These are phyloP conservation scores for Athetis lepigone DNA, from an alignment of 2,888 invertebrate genomes.

Conservation along the genomic window DNA sequence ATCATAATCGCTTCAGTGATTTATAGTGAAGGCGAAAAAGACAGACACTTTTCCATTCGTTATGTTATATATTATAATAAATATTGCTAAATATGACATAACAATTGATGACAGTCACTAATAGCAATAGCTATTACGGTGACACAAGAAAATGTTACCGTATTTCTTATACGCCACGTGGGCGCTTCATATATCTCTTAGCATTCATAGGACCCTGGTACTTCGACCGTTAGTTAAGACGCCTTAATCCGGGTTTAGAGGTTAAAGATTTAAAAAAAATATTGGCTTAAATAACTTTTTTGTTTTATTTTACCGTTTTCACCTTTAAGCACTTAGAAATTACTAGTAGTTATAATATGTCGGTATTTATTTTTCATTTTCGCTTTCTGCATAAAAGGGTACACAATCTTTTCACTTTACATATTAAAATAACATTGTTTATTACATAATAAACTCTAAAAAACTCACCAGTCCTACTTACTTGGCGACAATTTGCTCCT, in stretches of 20 bases:
- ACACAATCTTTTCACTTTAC: too few species aligned
- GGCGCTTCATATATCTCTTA: constrained; percentile 31
- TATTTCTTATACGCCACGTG: constrained; percentile 40
- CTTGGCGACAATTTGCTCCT: constrained; percentile 2
- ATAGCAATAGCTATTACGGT: constrained; percentile 46
- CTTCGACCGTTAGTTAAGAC: constrained; percentile 39
- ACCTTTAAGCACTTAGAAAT: too few species aligned
- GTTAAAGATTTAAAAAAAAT: constrained; percentile 4
- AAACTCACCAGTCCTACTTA: neutral
- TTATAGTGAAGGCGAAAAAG: too few species aligned
- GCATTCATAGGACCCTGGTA: constrained; percentile 50
- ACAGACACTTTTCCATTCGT: too few species aligned
- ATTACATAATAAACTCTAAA: neutral
- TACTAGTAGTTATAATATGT: too few species aligned
- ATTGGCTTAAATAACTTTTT: neutral
- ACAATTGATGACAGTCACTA: constrained; percentile 24
- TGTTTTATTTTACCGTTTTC: neutral
- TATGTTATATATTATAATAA: too few species aligned
- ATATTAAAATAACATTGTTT: too few species aligned
- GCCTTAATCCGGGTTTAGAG: constrained; percentile 49
- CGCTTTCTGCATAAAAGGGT: too few species aligned
- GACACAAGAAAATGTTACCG: constrained; percentile 49
- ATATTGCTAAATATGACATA: constrained; percentile 15
- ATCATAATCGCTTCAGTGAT: too few species aligned
- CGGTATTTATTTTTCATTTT: too few species aligned